A percentile compares a stretch with the other conserved stretches of the same genome.
These are phyloP conservation scores for Reticulitermes speratus DNA, from an alignment of 1,140 invertebrate species.

Conservation along the genomic window DNA sequence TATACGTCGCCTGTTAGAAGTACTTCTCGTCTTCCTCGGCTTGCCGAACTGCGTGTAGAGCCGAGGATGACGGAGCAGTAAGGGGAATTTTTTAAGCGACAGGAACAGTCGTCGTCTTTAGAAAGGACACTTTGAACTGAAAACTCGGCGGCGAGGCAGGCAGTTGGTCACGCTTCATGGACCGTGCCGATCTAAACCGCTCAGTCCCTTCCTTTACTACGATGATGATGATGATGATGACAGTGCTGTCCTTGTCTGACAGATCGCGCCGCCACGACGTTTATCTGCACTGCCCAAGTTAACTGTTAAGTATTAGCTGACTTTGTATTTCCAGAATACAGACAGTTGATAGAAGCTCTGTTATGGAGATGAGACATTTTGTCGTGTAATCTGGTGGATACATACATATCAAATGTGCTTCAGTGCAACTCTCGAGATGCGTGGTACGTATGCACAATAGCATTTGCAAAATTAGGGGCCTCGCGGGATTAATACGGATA, in stretches of 20 bases:
- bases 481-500: no score
- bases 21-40: neutral
- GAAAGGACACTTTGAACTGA: constrained; percentile 8
- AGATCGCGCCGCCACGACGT: neutral
- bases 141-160: neutral
- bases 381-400: no score
- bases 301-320: no score
- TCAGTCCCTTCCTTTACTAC: neutral
- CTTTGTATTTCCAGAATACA: no score
- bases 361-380: no score
- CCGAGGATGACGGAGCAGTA: neutral
- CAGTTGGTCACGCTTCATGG: neutral
- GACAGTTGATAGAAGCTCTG: no score
- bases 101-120: neutral
- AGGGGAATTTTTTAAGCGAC: neutral
- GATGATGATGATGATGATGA: neutral
- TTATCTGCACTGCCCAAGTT: neutral
- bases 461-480: no score
- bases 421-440: no score
- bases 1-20: no score
- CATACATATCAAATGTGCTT: no score
- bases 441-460: no score
- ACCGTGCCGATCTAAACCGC: neutral
- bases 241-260: neutral
- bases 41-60: neutral